Evolutionary conservation across 2,113 vertebrate species (phyloP).

Genomic region (Dolichallabes microphthalmus): DNA sequence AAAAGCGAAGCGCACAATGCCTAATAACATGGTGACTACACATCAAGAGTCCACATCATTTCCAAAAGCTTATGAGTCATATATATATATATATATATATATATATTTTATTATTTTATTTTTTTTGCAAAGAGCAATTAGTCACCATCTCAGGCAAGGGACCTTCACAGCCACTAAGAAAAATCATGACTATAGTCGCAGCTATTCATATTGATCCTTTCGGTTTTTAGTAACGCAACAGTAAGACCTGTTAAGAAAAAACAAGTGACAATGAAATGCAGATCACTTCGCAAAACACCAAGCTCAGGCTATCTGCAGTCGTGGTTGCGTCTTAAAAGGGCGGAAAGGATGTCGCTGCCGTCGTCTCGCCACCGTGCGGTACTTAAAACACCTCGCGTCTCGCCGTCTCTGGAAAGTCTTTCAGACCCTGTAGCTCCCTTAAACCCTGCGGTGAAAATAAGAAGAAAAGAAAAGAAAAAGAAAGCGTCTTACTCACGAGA

Average conservation of each 20-base stretch:
- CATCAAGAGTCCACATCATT: background rate
- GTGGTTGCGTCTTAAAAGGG: background rate
- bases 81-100: background rate
- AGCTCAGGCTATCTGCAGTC: background rate
- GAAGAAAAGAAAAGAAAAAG: no score
- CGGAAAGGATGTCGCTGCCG: background rate
- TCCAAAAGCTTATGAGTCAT: conserved; percentile 24
- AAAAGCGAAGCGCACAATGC: background rate
- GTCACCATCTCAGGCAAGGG: conserved; percentile 10
- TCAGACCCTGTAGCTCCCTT: conserved; percentile 81
- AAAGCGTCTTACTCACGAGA: background rate
- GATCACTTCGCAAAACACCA: conserved; percentile 6
- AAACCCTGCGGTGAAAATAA: conserved; percentile 70
- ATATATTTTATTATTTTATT: no score
- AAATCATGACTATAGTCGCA: conserved; percentile 9
- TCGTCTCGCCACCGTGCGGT: background rate
- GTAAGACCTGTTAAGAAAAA: conserved; percentile 50
- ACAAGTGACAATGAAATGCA: background rate
- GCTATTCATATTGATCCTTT: conserved; percentile 17
- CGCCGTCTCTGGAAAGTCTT: conserved; percentile 64
- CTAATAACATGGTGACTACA: background rate
- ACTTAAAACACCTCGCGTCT: conserved; percentile 59
- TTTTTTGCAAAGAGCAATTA: conserved; percentile 20
- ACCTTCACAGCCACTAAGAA: conserved; percentile 1
- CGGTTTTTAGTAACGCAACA: conserved; percentile 34